phyloP scores from a whole-genome alignment of 37 sponge, comb jelly and placozoan genomes.

The Ianthella basta region DNA sequence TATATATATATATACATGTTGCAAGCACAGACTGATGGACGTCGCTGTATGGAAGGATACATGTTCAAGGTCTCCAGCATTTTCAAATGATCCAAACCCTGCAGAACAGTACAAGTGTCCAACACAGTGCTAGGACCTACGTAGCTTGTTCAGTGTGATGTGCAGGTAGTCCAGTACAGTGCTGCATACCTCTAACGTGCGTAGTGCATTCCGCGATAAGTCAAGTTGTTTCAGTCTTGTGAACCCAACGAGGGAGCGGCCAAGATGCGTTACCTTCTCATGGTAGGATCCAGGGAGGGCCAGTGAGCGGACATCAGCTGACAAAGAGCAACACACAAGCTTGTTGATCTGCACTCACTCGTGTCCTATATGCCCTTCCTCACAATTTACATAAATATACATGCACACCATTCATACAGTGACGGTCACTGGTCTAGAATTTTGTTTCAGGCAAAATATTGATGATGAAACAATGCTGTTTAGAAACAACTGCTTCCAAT shows the following conservation, averaged over 20 bases:
- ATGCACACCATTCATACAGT: no score
- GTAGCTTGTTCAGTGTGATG: not conserved
- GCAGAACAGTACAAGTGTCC: not conserved
- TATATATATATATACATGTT: not conserved
- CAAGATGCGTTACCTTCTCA: slow-evolving; percentile 82
- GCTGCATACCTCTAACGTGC: slow-evolving; percentile 64
- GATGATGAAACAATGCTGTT: no score
- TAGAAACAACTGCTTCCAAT: not conserved
- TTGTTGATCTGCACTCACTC: no score
- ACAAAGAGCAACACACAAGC: not conserved
- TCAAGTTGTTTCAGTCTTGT: slow-evolving; percentile 79
- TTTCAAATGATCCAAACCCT: slow-evolving; percentile 89
- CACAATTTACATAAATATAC: no score
- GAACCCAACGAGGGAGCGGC: slow-evolving; percentile 77
- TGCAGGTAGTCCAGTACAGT: not conserved
- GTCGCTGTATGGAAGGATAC: slow-evolving; percentile 50
- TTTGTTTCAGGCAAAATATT: no score
- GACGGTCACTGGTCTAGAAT: no score
- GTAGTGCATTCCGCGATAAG: slow-evolving; percentile 85
- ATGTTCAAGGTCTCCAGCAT: slow-evolving; percentile 78
- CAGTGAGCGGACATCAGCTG: slow-evolving; percentile 80
- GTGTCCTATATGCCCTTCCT: no score
- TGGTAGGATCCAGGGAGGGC: slow-evolving; percentile 85
- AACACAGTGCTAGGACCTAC: not conserved
- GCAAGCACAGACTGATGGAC: not conserved